phyloP scores from a whole-genome alignment of 2,113 vertebrate genomes.

The Brachypodius melanocephalos region DNA sequence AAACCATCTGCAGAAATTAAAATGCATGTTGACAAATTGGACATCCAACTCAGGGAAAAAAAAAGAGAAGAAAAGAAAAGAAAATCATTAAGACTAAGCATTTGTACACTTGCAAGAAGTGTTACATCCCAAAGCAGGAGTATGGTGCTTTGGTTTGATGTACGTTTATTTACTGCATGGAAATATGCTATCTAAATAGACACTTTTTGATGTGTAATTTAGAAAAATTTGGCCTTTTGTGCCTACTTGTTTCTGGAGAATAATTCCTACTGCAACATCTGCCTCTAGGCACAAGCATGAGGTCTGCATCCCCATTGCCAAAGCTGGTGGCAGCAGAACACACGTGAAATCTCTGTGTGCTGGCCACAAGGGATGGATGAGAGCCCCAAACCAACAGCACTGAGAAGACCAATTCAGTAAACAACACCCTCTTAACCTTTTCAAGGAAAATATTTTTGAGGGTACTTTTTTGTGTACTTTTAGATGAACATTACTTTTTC shows the following conservation, averaged over 20 bases:
- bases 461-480: background rate
- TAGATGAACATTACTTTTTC: background rate
- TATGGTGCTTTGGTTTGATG: background rate
- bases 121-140: background rate
- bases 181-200: background rate
- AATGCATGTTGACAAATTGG: background rate
- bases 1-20: background rate
- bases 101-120: background rate
- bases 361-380: background rate
- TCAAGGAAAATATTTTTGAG: background rate
- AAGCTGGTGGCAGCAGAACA: background rate
- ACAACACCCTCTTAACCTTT: background rate
- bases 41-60: background rate
- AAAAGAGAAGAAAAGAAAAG: background rate
- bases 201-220: background rate
- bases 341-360: accelerated
- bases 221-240: background rate
- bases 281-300: background rate
- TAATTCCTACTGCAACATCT: background rate
- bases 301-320: accelerated
- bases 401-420: background rate
- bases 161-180: background rate
- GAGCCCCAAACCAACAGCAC: background rate
- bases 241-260: background rate
- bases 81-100: background rate